Conservation (phyloP, 2,113 vertebrate species). For the Ailurus styani region DNA sequence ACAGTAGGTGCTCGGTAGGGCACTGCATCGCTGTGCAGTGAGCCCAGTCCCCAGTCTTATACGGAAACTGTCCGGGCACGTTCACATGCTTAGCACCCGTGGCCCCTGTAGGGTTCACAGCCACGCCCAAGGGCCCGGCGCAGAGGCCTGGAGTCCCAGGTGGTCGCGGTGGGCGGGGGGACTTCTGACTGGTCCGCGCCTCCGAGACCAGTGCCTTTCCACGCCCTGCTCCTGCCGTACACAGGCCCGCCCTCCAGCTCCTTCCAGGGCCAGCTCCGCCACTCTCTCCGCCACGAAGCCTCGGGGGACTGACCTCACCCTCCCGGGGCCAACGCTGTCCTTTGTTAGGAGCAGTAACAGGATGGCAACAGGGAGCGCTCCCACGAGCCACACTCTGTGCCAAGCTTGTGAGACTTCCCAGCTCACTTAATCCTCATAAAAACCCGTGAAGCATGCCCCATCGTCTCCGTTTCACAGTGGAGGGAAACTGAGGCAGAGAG, state of each 20-base stretch:
- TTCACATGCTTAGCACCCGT: not conserved
- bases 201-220: not conserved
- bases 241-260: rapidly evolving
- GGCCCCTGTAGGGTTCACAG: not conserved
- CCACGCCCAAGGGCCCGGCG: rapidly evolving
- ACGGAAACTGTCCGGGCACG: rapidly evolving
- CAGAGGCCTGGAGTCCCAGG: not conserved
- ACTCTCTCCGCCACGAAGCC: not conserved
- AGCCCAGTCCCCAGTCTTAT: rapidly evolving
- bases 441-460: rapidly evolving
- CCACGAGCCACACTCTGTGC: rapidly evolving
- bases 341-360: not conserved
- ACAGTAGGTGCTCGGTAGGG: not conserved
- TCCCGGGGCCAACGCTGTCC: not conserved
- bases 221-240: not conserved
- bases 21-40: rapidly evolving
- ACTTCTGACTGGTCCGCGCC: not conserved
- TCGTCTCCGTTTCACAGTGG: rapidly evolving
- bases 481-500: not conserved
- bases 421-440: not conserved
- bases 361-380: not conserved
- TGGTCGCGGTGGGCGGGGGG: too few relatives aligned
- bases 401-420: rapidly evolving
- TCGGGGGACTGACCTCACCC: rapidly evolving
- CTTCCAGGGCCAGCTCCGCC: not conserved